These are phyloP conservation scores for Belonocnema kinseyi DNA, from an alignment of 1,140 invertebrate genomes.

Conservation along the genomic window DNA sequence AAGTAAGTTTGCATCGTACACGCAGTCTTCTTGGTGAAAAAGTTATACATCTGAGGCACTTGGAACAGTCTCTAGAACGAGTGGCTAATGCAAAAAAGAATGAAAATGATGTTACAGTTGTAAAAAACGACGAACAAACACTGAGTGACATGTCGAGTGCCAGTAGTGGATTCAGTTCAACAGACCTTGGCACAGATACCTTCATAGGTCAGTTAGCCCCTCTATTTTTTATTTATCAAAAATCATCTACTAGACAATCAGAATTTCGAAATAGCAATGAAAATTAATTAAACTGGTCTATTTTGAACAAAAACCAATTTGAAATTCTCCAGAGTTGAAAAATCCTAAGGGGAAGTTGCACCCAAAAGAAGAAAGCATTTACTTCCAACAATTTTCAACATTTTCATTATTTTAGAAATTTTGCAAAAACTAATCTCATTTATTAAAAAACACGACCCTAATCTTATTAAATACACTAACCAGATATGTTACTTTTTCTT, in stretches of 20 bases:
- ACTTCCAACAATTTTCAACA: too few species aligned
- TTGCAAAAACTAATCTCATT: too few species aligned
- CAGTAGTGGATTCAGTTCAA: conserved; percentile 83
- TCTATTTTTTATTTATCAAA: conserved; percentile 29
- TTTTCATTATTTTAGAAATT: too few species aligned
- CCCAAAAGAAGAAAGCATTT: too few species aligned
- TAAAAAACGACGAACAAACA: conserved; percentile 72
- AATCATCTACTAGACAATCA: neutral
- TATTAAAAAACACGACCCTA: too few species aligned
- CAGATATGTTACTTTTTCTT: too few species aligned
- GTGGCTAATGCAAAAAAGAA: conserved; percentile 72
- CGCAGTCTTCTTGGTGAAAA: conserved; percentile 86
- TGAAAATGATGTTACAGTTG: conserved; percentile 71
- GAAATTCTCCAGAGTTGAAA: too few species aligned
- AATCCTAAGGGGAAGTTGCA: too few species aligned
- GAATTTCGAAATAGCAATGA: neutral
- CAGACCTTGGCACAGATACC: conserved; percentile 79
- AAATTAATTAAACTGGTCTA: too few species aligned
- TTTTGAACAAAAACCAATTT: too few species aligned
- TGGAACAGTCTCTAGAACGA: conserved; percentile 83
- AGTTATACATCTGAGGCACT: conserved; percentile 84
- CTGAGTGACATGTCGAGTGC: conserved; percentile 82
- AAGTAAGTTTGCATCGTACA: conserved; percentile 86
- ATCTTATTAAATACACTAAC: too few species aligned
- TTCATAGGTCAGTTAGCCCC: conserved; percentile 63